A percentile compares a stretch with the other conserved stretches of the same genome.
These are phyloP conservation scores for Napeogenes inachia DNA, from an alignment of 2,888 invertebrate genomes.

Conservation along the genomic window DNA sequence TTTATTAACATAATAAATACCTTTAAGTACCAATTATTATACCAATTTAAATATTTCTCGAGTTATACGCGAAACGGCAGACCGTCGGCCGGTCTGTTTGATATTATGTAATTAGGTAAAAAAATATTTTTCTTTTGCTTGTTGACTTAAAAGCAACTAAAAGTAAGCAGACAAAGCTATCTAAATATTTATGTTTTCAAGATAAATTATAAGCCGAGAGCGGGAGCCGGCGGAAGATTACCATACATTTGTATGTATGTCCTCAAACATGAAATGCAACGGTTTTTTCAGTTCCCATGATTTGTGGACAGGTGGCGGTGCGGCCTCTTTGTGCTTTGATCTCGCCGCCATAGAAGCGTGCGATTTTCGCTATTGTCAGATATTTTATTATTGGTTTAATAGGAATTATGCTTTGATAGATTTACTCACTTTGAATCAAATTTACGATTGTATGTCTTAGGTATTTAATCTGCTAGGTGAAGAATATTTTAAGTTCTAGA, in stretches of 20 bases:
- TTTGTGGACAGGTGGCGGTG: conserved; percentile 72
- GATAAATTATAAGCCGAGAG: conserved; percentile 20
- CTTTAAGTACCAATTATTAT: no score
- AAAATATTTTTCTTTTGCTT: neutral
- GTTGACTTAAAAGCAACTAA: neutral
- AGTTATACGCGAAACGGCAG: no score
- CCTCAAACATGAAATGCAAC: conserved; percentile 28
- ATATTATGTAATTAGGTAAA: neutral
- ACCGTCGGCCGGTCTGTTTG: no score
- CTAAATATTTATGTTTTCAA: conserved; percentile 22
- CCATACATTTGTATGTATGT: conserved; percentile 27
- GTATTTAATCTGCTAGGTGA: no score
- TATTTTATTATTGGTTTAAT: conserved; percentile 50
- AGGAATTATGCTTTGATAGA: conserved; percentile 51
- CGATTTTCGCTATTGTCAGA: conserved; percentile 55
- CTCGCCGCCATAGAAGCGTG: conserved; percentile 66
- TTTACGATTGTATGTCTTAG: neutral
- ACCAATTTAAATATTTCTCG: no score
- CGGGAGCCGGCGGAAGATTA: conserved; percentile 20
- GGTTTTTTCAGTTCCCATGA: conserved; percentile 65
- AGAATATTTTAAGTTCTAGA: no score
- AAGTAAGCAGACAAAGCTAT: conserved; percentile 12
- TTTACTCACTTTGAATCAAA: conserved; percentile 24
- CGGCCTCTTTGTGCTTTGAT: conserved; percentile 68
- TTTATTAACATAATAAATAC: no score